Base-by-base conservation (phyloP, 1,140 invertebrate genomes). In the Bombus haemorrhoidalis region DNA sequence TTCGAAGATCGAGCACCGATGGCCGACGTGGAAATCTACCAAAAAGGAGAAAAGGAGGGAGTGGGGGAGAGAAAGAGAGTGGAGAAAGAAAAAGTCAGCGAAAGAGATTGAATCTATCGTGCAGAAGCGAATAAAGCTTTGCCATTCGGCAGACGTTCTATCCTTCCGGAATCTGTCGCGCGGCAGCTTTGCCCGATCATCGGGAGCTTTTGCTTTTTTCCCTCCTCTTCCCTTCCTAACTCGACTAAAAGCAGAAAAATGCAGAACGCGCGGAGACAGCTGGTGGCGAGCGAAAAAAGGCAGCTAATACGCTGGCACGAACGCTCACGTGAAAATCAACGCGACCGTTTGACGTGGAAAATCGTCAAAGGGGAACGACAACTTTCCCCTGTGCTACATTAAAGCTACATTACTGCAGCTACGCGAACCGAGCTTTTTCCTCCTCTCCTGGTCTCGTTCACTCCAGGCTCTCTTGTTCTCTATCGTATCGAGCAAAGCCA, bases 331-430 rank as follows among this genome's bases (percentile, higher is more conserved):
- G 86, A 81, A 89, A 89, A 92, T 91, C 89, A 85, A 76, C 76
- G 85, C 81, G 79, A 80, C 64, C 88, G 90, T 93, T 93, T 93
- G 92, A 93, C 91, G 92, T 76, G 88, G 88, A 78, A 91, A 93
- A 93, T 92, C 90, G 92, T 93, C 93, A 93, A 93, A 93, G 91
- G 83, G 90, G 72, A 68, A 83, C 87, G 78, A 73, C 83, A 77
- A 68, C 59, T 47, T 79, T 78, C 43, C 71, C 59, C 82, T 47
- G 89, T 87, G 90, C 86, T 88, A 88, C 92, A 92, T 93, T 92
- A 92, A 93, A 93, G 91, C 89, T 89, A 88, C 91, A 92, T 92
- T 91, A 91, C 88, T 83, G 74, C 84, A 74, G 85, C 68, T 91
- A 84, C 87, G 47, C 34, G 86, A 85, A 37, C 69, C 37, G 32